These are phyloP conservation scores for Antheraea mylitta DNA, from an alignment of 1,140 invertebrate species.

Conservation along the genomic window DNA sequence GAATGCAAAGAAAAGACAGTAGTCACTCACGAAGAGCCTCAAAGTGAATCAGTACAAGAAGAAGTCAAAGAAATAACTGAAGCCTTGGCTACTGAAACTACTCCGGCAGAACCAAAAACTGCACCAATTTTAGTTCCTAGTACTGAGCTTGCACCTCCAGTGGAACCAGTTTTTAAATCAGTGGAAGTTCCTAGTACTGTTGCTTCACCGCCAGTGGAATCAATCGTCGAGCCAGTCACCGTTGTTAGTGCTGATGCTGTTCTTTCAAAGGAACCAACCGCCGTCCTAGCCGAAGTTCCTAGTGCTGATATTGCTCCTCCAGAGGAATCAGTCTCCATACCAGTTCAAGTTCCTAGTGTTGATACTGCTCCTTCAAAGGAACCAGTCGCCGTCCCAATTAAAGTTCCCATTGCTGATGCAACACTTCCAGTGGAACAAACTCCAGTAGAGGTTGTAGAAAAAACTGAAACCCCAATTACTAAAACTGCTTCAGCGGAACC, in stretches of 20 bases:
- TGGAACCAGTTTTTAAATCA: too few species aligned
- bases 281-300: conserved; percentile 16
- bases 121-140: too few species aligned
- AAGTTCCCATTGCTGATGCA: background rate
- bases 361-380: background rate
- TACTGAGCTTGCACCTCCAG: conserved; percentile 16
- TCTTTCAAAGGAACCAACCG: background rate
- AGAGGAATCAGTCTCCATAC: conserved; percentile 3
- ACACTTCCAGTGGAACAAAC: background rate
- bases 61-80: conserved; percentile 1
- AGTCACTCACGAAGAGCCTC: background rate
- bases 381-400: background rate
- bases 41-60: background rate
- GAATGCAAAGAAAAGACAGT: background rate
- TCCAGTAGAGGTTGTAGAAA: background rate
- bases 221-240: too few species aligned
- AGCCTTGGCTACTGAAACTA: background rate
- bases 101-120: background rate
- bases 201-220: background rate
- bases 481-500: conserved; percentile 18
- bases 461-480: background rate
- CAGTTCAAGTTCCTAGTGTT: conserved; percentile 17
- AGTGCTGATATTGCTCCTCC: background rate
- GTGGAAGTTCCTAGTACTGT: too few species aligned
- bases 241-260: conserved; percentile 8